Percentiles rank a stretch among this genome's conserved stretches.
phyloP scores from a whole-genome alignment of 2,113 vertebrate genomes.

The Protomyctophum bolini region DNA sequence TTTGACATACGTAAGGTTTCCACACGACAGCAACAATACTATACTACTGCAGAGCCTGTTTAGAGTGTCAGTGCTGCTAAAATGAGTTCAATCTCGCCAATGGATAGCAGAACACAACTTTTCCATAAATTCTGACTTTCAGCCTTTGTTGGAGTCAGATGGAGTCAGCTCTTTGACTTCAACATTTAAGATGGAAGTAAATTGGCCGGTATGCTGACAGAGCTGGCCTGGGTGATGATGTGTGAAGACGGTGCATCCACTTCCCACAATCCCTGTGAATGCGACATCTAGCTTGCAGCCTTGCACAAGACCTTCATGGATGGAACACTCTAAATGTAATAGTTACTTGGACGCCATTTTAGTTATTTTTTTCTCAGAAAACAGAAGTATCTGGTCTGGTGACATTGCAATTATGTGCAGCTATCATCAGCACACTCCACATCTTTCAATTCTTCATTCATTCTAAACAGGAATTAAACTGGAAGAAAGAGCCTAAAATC shows the following conservation, averaged over 20 bases:
- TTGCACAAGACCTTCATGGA: conserved; percentile 26
- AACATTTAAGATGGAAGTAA: conserved; percentile 37
- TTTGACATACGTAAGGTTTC: too few species aligned
- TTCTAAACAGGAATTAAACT: too few species aligned
- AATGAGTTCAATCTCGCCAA: conserved; percentile 26
- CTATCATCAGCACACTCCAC: too few species aligned
- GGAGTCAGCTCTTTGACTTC: conserved; percentile 15
- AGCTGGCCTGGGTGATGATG: conserved; percentile 28
- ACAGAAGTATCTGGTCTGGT: too few species aligned
- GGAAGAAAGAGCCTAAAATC: too few species aligned
- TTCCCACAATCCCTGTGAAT: conserved; percentile 41
- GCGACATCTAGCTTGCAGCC: conserved; percentile 31
- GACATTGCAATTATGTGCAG: too few species aligned
- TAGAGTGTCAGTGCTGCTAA: conserved; percentile 17
- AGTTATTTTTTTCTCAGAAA: conserved; percentile 28
- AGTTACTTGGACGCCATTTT: conserved; percentile 34
- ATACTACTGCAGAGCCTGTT: conserved; percentile 8
- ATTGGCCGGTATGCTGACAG: conserved; percentile 34
- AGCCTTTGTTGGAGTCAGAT: background rate
- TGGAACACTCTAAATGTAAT: background rate
- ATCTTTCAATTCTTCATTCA: too few species aligned
- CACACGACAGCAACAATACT: background rate
- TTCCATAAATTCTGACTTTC: conserved; percentile 38
- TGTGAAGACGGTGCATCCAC: conserved; percentile 28
- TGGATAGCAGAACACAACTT: conserved; percentile 17